A percentile compares a stretch with the other conserved stretches of the same genome.
phyloP scores from a whole-genome alignment of 2,888 invertebrate species.

The Creontiades dilutus region DNA sequence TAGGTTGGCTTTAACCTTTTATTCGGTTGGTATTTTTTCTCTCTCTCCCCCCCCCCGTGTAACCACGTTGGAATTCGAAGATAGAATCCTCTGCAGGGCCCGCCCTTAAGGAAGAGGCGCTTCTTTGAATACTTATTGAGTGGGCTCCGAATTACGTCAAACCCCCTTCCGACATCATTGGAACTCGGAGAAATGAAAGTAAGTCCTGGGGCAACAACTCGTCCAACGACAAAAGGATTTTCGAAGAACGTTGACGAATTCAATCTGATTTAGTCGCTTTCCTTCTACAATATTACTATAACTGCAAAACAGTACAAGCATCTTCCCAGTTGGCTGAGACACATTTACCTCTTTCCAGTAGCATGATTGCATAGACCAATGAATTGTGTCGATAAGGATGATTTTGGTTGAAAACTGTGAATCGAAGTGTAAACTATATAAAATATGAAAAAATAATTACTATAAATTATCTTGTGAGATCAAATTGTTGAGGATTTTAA shows the following conservation, averaged over 20 bases:
- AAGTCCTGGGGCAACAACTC: background rate
- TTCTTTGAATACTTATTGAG: slow-evolving; percentile 29
- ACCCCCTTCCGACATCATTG: background rate
- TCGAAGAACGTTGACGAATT: background rate
- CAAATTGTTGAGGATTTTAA: no score
- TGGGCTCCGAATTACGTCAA: slow-evolving; percentile 4
- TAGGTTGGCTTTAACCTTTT: slow-evolving; percentile 38
- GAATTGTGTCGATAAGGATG: no score
- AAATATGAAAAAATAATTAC: no score
- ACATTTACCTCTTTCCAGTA: no score
- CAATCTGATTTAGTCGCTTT: background rate
- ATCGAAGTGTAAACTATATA: no score
- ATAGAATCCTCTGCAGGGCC: background rate
- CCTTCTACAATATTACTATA: background rate
- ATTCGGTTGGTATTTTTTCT: slow-evolving; percentile 12
- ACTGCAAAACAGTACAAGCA: no score
- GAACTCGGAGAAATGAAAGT: slow-evolving; percentile 3
- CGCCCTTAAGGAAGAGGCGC: slow-evolving; percentile 16
- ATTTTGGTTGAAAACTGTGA: no score
- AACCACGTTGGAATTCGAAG: background rate
- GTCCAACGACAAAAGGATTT: background rate
- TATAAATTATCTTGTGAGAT: no score
- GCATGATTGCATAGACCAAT: no score
- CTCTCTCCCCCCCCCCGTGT: background rate
- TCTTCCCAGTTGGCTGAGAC: no score